Evolutionary conservation across 2,888 invertebrate species (phyloP), one percentile per base, ranked within the genome.

Genomic region (Saturnia pavonia): DNA sequence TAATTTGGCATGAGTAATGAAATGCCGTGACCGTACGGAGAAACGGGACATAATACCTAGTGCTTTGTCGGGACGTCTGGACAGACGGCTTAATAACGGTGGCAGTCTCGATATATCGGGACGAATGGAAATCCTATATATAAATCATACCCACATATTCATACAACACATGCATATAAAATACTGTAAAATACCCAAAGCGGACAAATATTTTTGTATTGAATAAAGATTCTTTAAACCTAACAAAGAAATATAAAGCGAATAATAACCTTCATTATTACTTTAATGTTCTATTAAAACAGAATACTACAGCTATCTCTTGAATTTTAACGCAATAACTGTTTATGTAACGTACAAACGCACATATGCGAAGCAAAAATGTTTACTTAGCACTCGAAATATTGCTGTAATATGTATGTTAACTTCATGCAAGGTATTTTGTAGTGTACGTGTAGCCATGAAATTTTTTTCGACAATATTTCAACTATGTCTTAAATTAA

Each of bases 331-430:
- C 11, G 43, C 25, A 43, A 65, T 40, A 65, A 65, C 19, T 40
- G 9, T 65, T 65, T 65, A 65, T 22, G 63, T 65, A 65, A 63
- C 63, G 34, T 1, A n/a, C 34, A 63, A 65, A 65, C 34, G n/a
- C 63, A 65, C 40, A 65, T 65, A 40, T 67, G 40, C n/a, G 51
- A 68, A 70, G 71, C 51, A 60, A 86, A 85, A 88, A 87, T 88
- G 85, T 90, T 90, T 87, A 86, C 85, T 75, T 77, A 84, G 77
- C 88, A 83, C 89, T 89, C 76, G 74, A 81, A 79, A 81, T 79
- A 78, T 79, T 76, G 76, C 77, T 77, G 75, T 40, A 19, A 75
- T 80, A 78, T 19, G 79, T 75, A 73, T 75, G 75, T 74, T 72
- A 67, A 76, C 75, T 80, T 83, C 82, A 81, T 76, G 80, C 77